A percentile compares a stretch with the other conserved stretches of the same genome.
phyloP scores from a whole-genome alignment of 2,888 invertebrate genomes.

The Apodemia duryi region DNA sequence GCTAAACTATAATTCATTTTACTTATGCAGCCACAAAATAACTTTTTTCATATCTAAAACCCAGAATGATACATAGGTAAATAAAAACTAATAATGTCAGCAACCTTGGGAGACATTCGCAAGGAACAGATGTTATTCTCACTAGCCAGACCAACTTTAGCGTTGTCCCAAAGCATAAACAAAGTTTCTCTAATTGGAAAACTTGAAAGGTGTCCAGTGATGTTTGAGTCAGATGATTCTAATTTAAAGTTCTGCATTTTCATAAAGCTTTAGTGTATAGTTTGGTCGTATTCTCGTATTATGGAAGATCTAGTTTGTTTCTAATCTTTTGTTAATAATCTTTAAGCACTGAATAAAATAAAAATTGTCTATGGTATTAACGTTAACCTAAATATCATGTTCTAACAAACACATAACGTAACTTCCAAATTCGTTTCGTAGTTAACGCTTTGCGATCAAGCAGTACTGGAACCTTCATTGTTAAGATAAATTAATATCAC shows the following conservation, averaged over 20 bases:
- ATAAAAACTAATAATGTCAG: neutral
- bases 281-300: neutral
- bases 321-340: neutral
- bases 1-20: no score
- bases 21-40: neutral
- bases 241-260: slow-evolving; percentile 11
- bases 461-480: no score
- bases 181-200: slow-evolving; percentile 59
- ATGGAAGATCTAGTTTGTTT: neutral
- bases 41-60: neutral
- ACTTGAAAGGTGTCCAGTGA: slow-evolving; percentile 54
- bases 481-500: no score
- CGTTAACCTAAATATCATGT: no score
- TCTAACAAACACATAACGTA: no score
- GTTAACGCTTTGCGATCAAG: no score
- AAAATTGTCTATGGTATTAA: no score
- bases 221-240: slow-evolving; percentile 7
- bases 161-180: slow-evolving; percentile 46
- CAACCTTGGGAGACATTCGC: slow-evolving; percentile 4
- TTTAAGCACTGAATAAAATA: no score
- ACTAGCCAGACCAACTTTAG: slow-evolving; percentile 56
- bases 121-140: slow-evolving; percentile 48
- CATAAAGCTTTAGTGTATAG: neutral
- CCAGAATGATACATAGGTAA: neutral
- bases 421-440: no score